Percentiles rank a stretch among this genome's conserved stretches.
phyloP scores from a whole-genome alignment of 2,113 vertebrate genomes.

The Calcarius ornatus region DNA sequence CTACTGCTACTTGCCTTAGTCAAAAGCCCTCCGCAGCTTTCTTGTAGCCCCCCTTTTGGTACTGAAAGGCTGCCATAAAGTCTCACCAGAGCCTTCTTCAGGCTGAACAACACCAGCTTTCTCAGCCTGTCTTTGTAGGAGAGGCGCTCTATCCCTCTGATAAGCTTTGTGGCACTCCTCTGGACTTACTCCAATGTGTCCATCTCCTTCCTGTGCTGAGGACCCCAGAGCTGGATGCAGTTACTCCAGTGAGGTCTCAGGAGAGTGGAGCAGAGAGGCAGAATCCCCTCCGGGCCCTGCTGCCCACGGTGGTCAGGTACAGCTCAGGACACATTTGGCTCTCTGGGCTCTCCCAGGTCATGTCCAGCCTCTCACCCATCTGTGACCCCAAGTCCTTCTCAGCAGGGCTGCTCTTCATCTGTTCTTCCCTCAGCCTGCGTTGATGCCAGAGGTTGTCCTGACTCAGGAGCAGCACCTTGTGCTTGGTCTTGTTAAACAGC shows the following conservation, averaged over 20 bases:
- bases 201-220: background rate
- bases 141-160: background rate
- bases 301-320: fast-evolving
- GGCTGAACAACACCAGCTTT: background rate
- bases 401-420: background rate
- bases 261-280: background rate
- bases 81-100: background rate
- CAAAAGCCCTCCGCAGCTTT: background rate
- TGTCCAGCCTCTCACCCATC: background rate
- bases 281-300: background rate
- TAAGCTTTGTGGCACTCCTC: too few species aligned
- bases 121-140: background rate
- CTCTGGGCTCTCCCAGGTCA: background rate
- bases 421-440: background rate
- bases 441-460: background rate
- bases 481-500: background rate
- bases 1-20: background rate
- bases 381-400: background rate
- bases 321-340: background rate
- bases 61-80: background rate
- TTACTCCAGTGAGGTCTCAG: background rate
- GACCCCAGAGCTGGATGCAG: background rate
- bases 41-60: too few species aligned
- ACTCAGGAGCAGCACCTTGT: background rate
- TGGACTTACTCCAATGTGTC: too few species aligned